Evolutionary conservation across 2,797 vertebrate genomes (phyloP).

Genomic region (Lepilemur septentrionalis): DNA sequence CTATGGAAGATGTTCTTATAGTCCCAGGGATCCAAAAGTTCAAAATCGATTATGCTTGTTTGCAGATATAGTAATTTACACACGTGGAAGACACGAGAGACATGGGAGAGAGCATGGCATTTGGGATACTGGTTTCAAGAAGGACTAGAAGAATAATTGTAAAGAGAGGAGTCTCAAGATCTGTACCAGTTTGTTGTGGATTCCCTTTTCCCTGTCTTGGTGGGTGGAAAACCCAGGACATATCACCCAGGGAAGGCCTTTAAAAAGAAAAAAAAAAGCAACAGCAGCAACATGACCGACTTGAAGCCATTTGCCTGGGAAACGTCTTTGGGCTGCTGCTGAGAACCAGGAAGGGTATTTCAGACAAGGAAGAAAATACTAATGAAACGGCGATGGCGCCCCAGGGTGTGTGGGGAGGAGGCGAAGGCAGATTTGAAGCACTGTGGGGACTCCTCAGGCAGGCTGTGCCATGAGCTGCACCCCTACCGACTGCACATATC

Average conservation of each 20-base stretch:
- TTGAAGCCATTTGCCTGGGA: constrained; percentile 50
- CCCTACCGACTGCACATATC: constrained; percentile 46
- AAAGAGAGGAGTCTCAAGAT: background rate
- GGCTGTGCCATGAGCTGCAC: background rate
- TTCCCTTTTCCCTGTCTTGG: background rate
- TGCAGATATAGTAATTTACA: background rate
- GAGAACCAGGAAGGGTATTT: background rate
- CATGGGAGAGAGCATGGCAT: rapidly evolving
- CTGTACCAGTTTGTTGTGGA: background rate
- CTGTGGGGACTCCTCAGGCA: constrained; percentile 44
- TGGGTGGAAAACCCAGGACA: background rate
- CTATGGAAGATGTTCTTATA: background rate
- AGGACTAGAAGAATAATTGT: background rate
- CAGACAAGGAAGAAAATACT: constrained; percentile 45
- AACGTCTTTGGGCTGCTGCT: constrained; percentile 64
- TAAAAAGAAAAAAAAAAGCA: background rate
- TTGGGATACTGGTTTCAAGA: background rate
- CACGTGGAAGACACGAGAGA: background rate
- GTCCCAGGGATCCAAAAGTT: background rate
- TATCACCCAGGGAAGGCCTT: background rate
- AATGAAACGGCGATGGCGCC: constrained; percentile 41
- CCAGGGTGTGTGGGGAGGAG: constrained; percentile 3
- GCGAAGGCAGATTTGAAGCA: constrained; percentile 57
- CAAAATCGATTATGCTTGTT: background rate
- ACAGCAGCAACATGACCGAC: background rate